Conservation (phyloP, 2,888 invertebrate genomes). For the Lutraria lutraria region DNA sequence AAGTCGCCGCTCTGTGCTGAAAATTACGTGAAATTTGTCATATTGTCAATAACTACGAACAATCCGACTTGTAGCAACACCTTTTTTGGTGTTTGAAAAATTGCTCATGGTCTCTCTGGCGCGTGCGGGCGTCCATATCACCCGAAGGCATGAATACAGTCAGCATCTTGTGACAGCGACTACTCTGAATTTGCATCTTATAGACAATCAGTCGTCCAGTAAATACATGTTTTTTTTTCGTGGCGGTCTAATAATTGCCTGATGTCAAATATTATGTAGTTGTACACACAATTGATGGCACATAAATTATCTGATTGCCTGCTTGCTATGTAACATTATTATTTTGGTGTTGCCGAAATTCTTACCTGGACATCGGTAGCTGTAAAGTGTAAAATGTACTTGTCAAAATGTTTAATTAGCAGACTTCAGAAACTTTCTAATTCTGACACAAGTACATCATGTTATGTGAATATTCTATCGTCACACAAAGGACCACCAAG, state of each 20-base stretch:
- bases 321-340: neutral
- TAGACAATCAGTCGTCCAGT: slow-evolving; percentile 12
- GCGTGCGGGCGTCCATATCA: slow-evolving; percentile 55
- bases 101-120: slow-evolving; percentile 44
- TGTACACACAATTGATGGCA: neutral
- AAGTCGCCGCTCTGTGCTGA: slow-evolving; percentile 20
- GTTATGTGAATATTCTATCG: neutral
- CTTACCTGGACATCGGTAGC: neutral
- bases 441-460: neutral
- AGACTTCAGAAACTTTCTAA: neutral
- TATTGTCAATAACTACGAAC: slow-evolving; percentile 44
- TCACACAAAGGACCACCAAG: neutral
- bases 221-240: slow-evolving; percentile 4
- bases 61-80: slow-evolving; percentile 46
- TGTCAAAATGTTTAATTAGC: slow-evolving; percentile 6
- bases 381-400: slow-evolving; percentile 17
- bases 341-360: neutral
- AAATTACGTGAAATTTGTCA: slow-evolving; percentile 41
- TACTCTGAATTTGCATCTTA: slow-evolving; percentile 21
- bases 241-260: neutral
- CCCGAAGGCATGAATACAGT: slow-evolving; percentile 47
- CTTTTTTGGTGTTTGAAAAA: slow-evolving; percentile 54
- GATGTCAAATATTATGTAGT: slow-evolving; percentile 14
- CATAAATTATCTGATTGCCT: neutral
- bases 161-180: slow-evolving; percentile 51